Percentiles rank a stretch among this genome's conserved stretches.
These are phyloP conservation scores for Aspidiotus destructor DNA, from an alignment of 2,888 invertebrate species.

Conservation along the genomic window DNA sequence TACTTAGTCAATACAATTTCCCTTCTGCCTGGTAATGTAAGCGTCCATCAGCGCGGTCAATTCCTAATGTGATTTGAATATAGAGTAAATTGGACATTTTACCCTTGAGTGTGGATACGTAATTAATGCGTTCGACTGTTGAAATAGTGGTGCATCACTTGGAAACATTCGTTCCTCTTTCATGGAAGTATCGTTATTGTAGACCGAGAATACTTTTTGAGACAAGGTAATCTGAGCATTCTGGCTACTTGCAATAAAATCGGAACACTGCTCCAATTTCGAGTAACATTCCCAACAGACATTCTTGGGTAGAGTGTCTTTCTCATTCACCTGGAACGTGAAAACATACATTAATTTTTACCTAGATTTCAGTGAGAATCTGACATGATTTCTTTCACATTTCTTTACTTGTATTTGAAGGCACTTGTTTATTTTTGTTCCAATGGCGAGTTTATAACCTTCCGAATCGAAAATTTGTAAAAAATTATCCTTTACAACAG, in stretches of 20 bases:
- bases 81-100: background rate
- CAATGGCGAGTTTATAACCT: conserved; percentile 39
- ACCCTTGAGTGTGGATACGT: background rate
- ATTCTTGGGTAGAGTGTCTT: conserved; percentile 42
- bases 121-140: conserved; percentile 6
- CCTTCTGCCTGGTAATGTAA: no score
- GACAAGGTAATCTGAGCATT: conserved; percentile 20
- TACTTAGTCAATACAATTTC: no score
- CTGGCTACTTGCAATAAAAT: conserved; percentile 17
- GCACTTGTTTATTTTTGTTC: conserved; percentile 19
- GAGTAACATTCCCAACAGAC: conserved; percentile 44
- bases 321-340: conserved; percentile 40
- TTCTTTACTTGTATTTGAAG: conserved; percentile 16
- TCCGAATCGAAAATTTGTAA: conserved; percentile 44
- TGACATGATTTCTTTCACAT: background rate
- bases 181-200: conserved; percentile 13
- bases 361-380: background rate
- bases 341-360: background rate
- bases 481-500: conserved; percentile 42
- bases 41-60: background rate
- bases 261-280: conserved; percentile 37
- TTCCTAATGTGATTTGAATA: background rate
- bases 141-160: conserved; percentile 9
- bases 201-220: conserved; percentile 15
- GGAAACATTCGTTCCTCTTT: conserved; percentile 14